These are phyloP conservation scores for Dendronephthya gigantea DNA, from an alignment of 64 coral and sea anemone genomes.

Conservation along the genomic window DNA sequence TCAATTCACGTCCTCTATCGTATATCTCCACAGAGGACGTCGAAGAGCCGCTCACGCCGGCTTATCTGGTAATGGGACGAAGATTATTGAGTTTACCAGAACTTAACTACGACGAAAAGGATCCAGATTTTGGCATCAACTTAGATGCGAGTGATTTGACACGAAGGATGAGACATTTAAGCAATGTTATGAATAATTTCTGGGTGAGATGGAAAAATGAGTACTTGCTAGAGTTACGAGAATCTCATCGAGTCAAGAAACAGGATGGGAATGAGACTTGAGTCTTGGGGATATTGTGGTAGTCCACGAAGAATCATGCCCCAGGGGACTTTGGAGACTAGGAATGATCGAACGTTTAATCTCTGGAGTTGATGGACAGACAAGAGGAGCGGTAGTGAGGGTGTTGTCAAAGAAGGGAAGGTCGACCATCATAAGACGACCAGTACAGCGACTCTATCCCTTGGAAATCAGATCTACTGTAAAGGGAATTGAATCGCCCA, in stretches of 20 bases:
- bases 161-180: neutral
- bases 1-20: neutral
- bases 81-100: neutral
- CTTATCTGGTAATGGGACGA: neutral
- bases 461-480: neutral
- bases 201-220: neutral
- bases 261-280: no score
- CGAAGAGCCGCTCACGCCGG: neutral
- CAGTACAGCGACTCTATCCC: neutral
- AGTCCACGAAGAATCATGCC: no score
- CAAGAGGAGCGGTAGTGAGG: neutral
- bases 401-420: neutral
- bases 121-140: no score
- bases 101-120: neutral
- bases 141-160: no score
- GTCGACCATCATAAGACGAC: neutral
- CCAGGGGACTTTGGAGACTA: no score
- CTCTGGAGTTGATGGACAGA: neutral
- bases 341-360: neutral
- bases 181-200: neutral
- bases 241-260: no score
- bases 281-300: no score
- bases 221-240: neutral
- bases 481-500: neutral
- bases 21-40: neutral